Percentiles rank a stretch among this genome's conserved stretches.
These are phyloP conservation scores for Drosophila koepferae DNA, from an alignment of 2,888 invertebrate species.

Conservation along the genomic window DNA sequence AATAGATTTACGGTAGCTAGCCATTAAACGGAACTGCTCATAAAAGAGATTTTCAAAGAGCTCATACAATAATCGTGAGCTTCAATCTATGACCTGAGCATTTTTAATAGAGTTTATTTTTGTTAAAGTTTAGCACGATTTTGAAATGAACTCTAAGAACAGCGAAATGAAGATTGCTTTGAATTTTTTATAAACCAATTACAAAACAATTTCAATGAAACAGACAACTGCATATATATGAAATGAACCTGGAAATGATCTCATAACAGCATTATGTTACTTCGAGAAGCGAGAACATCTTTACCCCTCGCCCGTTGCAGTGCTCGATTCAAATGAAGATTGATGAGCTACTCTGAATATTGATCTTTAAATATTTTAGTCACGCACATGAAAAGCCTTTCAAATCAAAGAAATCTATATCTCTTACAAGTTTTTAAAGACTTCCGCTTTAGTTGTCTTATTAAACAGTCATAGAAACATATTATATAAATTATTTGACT, in stretches of 20 bases:
- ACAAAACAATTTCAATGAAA: not conserved
- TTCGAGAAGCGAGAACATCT: not conserved
- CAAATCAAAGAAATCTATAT: not conserved
- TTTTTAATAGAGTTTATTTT: not conserved
- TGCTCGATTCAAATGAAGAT: not conserved
- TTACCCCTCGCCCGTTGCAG: not conserved
- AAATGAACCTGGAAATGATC: not conserved
- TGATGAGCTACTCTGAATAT: conserved; percentile 1
- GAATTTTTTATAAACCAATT: not conserved
- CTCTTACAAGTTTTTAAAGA: not conserved
- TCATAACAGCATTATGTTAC: not conserved
- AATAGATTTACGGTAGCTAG: conserved; percentile 33
- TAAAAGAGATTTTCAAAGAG: not conserved
- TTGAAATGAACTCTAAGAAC: not conserved
- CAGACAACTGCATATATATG: not conserved
- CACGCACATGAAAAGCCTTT: conserved; percentile 2
- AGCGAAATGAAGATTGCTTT: not conserved
- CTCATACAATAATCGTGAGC: not conserved
- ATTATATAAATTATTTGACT: not conserved
- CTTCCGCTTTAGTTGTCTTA: not conserved
- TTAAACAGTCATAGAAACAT: not conserved
- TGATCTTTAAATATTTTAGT: not conserved
- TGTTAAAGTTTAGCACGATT: not conserved
- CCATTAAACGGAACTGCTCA: conserved; percentile 40
- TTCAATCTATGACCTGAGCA: conserved; percentile 1